These are phyloP conservation scores for Dryadula phaetusa DNA, from an alignment of 2,888 invertebrate genomes.

Conservation along the genomic window DNA sequence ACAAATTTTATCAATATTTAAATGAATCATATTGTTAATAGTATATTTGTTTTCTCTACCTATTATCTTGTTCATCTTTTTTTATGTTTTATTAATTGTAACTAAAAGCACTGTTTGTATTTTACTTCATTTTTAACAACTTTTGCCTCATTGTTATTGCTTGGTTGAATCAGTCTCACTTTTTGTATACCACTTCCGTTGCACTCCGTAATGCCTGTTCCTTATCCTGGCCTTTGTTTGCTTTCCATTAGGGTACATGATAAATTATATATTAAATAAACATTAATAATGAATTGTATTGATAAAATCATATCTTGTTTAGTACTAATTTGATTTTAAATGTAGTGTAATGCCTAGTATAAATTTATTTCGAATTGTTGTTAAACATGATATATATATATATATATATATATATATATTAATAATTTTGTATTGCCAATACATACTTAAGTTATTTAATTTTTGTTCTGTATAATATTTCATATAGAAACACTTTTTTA, in stretches of 20 bases:
- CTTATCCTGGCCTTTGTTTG: conserved; percentile 24
- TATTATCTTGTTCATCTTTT: no score
- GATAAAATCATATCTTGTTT: not conserved
- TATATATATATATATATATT: no score
- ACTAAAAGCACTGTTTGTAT: conserved; percentile 15
- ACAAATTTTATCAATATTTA: not conserved
- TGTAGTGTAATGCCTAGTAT: no score
- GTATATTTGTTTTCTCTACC: not conserved
- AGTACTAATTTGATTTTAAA: not conserved
- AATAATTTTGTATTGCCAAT: no score
- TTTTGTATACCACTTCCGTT: conserved; percentile 50
- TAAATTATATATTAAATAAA: not conserved
- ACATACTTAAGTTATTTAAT: no score
- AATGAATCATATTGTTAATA: not conserved
- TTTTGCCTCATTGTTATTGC: conserved; percentile 64
- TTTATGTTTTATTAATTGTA: conserved; percentile 6
- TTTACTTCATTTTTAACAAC: conserved; percentile 26
- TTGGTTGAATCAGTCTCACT: conserved; percentile 76
- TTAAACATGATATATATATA: no score
- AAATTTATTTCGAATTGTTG: no score
- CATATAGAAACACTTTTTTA: not conserved
- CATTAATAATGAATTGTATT: not conserved
- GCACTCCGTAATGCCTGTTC: conserved; percentile 32
- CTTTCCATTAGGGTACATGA: conserved; percentile 31
- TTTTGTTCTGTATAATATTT: not conserved